A percentile compares a stretch with the other conserved stretches of the same genome.
phyloP scores from a whole-genome alignment of 2,797 vertebrate genomes.

The Cuculus canorus region DNA sequence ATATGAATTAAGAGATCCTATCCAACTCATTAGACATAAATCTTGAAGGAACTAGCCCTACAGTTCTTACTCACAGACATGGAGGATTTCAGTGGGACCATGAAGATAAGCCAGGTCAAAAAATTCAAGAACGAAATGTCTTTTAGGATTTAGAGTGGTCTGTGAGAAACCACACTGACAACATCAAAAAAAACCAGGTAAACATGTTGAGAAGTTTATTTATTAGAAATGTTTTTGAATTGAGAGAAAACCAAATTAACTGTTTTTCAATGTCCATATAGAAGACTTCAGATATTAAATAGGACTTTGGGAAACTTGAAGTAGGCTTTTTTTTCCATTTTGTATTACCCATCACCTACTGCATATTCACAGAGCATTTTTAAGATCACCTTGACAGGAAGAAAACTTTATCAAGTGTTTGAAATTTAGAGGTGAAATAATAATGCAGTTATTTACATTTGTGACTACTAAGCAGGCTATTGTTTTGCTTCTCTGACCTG shows the following conservation, averaged over 20 bases:
- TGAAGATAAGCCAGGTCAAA: conserved; percentile 41
- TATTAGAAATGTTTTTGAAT: neutral
- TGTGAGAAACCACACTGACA: neutral
- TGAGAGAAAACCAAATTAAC: neutral
- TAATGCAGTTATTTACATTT: neutral
- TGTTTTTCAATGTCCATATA: neutral
- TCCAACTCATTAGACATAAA: conserved; percentile 48
- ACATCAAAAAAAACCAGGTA: neutral
- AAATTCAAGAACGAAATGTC: conserved; percentile 49
- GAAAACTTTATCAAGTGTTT: neutral
- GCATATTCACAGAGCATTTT: neutral
- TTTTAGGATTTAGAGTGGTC: conserved; percentile 2
- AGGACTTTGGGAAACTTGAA: neutral
- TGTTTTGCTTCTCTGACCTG: neutral
- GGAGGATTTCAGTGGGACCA: conserved; percentile 36
- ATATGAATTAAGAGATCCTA: conserved; percentile 43
- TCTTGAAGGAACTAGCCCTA: conserved; percentile 37
- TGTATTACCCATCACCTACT: neutral
- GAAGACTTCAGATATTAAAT: neutral
- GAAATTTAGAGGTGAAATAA: neutral
- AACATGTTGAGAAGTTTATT: neutral
- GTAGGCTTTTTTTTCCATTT: neutral
- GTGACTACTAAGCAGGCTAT: neutral
- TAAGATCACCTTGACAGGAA: neutral
- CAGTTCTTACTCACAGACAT: neutral